These are phyloP conservation scores for Drosophila anomalata DNA, from an alignment of 2,888 invertebrate species.

Conservation along the genomic window DNA sequence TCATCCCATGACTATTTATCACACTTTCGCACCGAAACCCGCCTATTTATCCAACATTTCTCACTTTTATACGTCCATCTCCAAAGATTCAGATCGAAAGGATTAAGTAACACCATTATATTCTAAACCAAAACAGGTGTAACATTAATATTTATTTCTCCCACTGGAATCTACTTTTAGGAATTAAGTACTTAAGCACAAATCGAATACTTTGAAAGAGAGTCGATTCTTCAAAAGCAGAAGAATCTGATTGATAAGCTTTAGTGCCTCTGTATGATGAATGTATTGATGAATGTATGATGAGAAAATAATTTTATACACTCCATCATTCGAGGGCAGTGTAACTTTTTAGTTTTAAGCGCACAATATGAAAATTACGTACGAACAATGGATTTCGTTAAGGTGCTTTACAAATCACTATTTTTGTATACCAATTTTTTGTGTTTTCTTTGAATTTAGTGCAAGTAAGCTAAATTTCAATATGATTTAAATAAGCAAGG, in stretches of 20 bases:
- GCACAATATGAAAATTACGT: slow-evolving; percentile 60
- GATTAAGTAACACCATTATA: slow-evolving; percentile 16
- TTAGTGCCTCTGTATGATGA: slow-evolving; percentile 42
- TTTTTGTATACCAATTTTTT: slow-evolving; percentile 59
- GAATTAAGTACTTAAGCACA: slow-evolving; percentile 40
- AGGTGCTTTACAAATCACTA: slow-evolving; percentile 67
- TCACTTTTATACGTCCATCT: slow-evolving; percentile 17
- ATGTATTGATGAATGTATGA: slow-evolving; percentile 16
- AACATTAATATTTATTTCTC: slow-evolving; percentile 28
- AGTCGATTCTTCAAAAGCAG: neutral
- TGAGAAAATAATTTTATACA: slow-evolving; percentile 22
- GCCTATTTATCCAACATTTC: slow-evolving; percentile 27
- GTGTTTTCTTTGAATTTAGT: slow-evolving; percentile 39
- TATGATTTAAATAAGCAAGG: slow-evolving; percentile 50
- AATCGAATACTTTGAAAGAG: slow-evolving; percentile 24
- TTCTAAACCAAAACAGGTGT: slow-evolving; percentile 31
- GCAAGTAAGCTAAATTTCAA: slow-evolving; percentile 21
- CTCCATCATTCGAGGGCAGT: slow-evolving; percentile 15
- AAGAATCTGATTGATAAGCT: slow-evolving; percentile 30
- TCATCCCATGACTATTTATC: slow-evolving; percentile 11
- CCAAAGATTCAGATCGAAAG: slow-evolving; percentile 20
- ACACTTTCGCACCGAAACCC: slow-evolving; percentile 14
- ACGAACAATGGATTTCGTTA: slow-evolving; percentile 52
- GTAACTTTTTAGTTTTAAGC: slow-evolving; percentile 47
- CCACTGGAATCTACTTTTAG: slow-evolving; percentile 19